Conservation (phyloP, 1,140 invertebrate genomes). For the Eubasilissa regina region DNA sequence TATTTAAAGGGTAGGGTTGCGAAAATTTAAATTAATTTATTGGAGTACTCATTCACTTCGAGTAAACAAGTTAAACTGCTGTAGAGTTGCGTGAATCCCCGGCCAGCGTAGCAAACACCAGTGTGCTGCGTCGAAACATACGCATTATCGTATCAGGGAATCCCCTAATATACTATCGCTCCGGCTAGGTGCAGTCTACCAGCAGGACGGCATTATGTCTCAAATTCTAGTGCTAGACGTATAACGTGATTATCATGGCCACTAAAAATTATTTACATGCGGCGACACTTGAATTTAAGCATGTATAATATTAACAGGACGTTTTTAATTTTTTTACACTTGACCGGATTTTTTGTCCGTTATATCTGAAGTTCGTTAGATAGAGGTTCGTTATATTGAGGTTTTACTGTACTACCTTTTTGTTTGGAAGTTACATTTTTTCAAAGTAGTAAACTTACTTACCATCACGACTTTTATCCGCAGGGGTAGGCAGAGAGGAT, state of each 20-base stretch:
- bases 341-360: conserved; percentile 8
- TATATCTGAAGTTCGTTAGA: background rate
- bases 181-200: background rate
- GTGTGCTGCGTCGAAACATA: background rate
- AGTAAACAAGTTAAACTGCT: conserved; percentile 1
- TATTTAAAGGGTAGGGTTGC: conserved; percentile 41
- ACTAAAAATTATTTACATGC: conserved; percentile 23
- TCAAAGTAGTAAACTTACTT: no score
- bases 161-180: conserved; percentile 5
- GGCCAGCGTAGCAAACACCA: conserved; percentile 1
- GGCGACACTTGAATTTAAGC: conserved; percentile 24
- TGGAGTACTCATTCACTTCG: conserved; percentile 5
- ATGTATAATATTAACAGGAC: conserved; percentile 12
- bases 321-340: background rate
- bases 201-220: conserved; percentile 22
- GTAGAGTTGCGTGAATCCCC: conserved; percentile 7
- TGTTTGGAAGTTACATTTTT: no score
- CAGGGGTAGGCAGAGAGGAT: no score
- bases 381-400: conserved; percentile 1
- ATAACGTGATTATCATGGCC: conserved; percentile 24
- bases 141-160: background rate
- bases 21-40: background rate
- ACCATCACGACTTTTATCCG: no score
- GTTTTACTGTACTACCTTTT: no score
- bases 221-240: conserved; percentile 32